Percentiles rank a stretch among this genome's conserved stretches.
Evolutionary conservation across 2,888 invertebrate genomes (phyloP).

Genomic region (Coelinius sp.): DNA sequence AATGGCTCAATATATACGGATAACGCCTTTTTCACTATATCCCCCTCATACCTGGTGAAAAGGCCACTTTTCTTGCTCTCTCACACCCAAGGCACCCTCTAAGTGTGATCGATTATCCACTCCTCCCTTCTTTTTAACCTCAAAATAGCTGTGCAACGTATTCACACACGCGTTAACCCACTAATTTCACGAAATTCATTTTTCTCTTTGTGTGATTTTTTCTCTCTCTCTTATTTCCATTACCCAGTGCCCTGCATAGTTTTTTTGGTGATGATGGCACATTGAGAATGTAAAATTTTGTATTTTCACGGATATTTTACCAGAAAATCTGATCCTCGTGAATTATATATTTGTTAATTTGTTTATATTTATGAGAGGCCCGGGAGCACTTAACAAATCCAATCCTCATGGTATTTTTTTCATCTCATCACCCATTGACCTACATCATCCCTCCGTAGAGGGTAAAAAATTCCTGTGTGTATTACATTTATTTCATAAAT

Average conservation of each 20-base stretch:
- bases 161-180: constrained; percentile 9
- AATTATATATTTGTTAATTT: too few species aligned
- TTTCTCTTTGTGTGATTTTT: neutral
- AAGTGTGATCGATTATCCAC: constrained; percentile 61
- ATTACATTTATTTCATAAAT: neutral
- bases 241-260: constrained; percentile 2
- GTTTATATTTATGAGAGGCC: too few species aligned
- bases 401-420: neutral
- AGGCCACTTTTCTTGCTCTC: neutral
- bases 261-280: too few species aligned
- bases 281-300: too few species aligned
- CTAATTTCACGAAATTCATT: constrained; percentile 5
- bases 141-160: constrained; percentile 16
- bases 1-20: neutral
- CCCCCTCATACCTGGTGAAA: neutral
- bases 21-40: neutral
- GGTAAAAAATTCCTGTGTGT: neutral
- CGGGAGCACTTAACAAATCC: neutral
- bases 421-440: constrained; percentile 4
- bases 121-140: constrained; percentile 50
- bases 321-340: neutral
- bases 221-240: neutral
- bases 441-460: neutral
- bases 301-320: too few species aligned
- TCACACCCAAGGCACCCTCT: constrained; percentile 25